Conservation (phyloP, 1,140 invertebrate species). For the Penaeus indicus region DNA sequence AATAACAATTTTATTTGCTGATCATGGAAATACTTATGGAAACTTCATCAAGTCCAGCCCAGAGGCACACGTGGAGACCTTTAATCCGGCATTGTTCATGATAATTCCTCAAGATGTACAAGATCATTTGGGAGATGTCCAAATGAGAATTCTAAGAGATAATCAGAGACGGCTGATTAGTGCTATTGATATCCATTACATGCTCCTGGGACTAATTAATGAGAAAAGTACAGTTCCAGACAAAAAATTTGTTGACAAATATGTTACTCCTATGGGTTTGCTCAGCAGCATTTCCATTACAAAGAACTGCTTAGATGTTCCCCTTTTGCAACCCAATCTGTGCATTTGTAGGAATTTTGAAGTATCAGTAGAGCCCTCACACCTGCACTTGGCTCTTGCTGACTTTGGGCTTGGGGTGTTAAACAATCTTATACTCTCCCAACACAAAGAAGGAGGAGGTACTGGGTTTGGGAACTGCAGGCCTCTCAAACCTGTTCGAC, state of each 20-base stretch:
- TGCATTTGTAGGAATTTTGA: constrained; percentile 70
- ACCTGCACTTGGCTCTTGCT: constrained; percentile 67
- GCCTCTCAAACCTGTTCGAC: constrained; percentile 30
- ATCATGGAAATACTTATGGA: constrained; percentile 70
- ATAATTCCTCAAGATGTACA: constrained; percentile 56
- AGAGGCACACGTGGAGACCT: constrained; percentile 69
- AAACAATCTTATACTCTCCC: constrained; percentile 68
- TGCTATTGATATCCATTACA: constrained; percentile 54
- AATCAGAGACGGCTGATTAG: constrained; percentile 51
- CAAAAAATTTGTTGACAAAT: constrained; percentile 47
- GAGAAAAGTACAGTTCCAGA: constrained; percentile 34
- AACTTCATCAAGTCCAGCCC: constrained; percentile 66
- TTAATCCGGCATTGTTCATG: constrained; percentile 68
- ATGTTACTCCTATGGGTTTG: constrained; percentile 67
- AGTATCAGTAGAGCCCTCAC: constrained; percentile 59
- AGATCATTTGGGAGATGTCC: constrained; percentile 37
- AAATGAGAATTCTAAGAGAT: constrained; percentile 47
- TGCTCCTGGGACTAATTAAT: constrained; percentile 48
- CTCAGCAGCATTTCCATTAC: constrained; percentile 65
- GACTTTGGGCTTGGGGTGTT: constrained; percentile 68
- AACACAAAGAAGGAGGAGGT: constrained; percentile 54
- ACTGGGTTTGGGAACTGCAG: constrained; percentile 57
- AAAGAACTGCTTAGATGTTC: constrained; percentile 68
- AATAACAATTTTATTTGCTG: constrained; percentile 69
- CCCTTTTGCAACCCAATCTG: constrained; percentile 68